Evolutionary conservation across 2,888 invertebrate species (phyloP).

Genomic region (Nomada lathburiana): DNA sequence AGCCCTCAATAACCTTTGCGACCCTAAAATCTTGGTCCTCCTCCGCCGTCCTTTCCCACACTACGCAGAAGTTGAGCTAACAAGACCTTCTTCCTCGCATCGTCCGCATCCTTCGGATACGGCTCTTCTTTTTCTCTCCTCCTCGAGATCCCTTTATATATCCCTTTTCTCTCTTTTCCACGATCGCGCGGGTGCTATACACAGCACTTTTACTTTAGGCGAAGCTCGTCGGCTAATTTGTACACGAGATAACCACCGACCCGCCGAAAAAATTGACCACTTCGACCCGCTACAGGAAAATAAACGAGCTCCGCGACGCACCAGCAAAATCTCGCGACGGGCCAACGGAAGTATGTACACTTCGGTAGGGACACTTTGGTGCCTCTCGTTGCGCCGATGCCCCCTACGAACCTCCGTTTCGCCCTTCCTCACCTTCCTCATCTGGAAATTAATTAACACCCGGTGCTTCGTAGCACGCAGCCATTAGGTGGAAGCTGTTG

Average conservation of each 20-base stretch:
- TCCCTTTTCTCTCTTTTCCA: constrained; percentile 62
- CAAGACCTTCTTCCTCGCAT: constrained; percentile 36
- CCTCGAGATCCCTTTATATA: constrained; percentile 32
- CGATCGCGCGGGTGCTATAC: constrained; percentile 77
- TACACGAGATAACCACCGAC: constrained; percentile 75
- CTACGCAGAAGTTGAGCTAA: constrained; percentile 66
- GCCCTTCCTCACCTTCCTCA: constrained; percentile 45
- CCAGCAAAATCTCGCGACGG: constrained; percentile 1
- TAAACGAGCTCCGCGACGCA: constrained; percentile 35
- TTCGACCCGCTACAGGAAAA: constrained; percentile 28
- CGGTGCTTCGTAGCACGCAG: constrained; percentile 69
- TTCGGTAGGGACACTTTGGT: too few species aligned
- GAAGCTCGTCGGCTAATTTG: constrained; percentile 82
- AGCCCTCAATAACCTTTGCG: constrained; percentile 82
- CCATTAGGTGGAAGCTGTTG: constrained; percentile 76
- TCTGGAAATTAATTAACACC: constrained; percentile 76
- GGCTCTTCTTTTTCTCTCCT: constrained; percentile 31
- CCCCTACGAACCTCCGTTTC: neutral
- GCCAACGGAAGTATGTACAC: too few species aligned
- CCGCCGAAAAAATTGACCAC: constrained; percentile 56
- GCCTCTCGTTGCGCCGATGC: neutral
- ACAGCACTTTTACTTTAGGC: constrained; percentile 82
- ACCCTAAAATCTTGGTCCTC: constrained; percentile 69
- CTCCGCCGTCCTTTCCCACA: constrained; percentile 78
- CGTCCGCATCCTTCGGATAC: constrained; percentile 26